Base-by-base conservation (phyloP, 2,888 invertebrate species). In the Harmothoe impar region DNA sequence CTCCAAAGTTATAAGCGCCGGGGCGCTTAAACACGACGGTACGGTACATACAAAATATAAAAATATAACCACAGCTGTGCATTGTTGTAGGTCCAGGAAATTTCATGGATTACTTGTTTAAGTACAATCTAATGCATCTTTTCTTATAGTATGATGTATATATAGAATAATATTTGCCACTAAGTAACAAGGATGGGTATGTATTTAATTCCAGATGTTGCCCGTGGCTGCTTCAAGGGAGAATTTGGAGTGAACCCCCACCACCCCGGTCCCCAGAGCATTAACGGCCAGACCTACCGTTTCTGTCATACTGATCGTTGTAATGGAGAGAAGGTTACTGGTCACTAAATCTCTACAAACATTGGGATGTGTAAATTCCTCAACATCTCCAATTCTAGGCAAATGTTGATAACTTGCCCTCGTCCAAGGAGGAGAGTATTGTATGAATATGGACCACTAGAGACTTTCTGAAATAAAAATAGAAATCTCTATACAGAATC, bases 211-310 rank as follows among this genome's bases (percentile, higher is more conserved):
- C 25, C n/a, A 84, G 84, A 84, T 25, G 51, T 84, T 84, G 84
- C 84, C 33, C 84, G 84, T 43, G 84, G 84, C 17, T 84, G 84
- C 43, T 84, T 25, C 84, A 84, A 84, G 84, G 84, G 84, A 84
- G 84, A 84, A 23, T 84, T 84, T 35, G 84, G 84, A 35, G 84
- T 84, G 43, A 84, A 84, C 84, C 84, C 84, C 35, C 23, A 84
- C 51, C 43, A 51, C 43, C 51, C 43, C 0, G 84, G 35, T 33
- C 84, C 84, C 43, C 84, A 84, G 51, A 20, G 1, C 84, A 84
- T 84, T 35, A 84, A 84, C 51, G 84, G 84, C 12, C 84, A 84
- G 84, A 84, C 84, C 43, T 84, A 84, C 84, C n/a, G 35, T 20
- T 84, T 84, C 84, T 84, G 84, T 25, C 23, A 84, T 43, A 35